phyloP scores from a whole-genome alignment of 2,888 invertebrate species.

The Adineta ricciae region DNA sequence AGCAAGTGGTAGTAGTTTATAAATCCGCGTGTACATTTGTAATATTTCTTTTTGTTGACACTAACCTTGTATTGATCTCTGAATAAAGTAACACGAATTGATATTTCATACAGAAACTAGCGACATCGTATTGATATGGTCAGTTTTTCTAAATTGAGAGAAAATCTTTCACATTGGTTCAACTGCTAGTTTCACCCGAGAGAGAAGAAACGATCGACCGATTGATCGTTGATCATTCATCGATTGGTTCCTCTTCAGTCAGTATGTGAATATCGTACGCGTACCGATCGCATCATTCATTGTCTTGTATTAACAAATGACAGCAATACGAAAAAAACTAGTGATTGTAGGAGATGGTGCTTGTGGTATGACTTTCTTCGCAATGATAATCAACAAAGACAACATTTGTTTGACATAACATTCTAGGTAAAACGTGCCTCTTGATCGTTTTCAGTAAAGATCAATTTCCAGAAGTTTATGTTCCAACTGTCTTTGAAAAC shows the following conservation, averaged over 20 bases:
- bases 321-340: conserved; percentile 91
- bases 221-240: no score
- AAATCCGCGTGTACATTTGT: neutral
- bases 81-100: no score
- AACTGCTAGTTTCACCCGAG: no score
- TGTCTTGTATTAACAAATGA: conserved; percentile 49
- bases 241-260: no score
- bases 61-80: no score
- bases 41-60: neutral
- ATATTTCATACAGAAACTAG: no score
- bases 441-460: conserved; percentile 98
- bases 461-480: conserved; percentile 98
- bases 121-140: no score
- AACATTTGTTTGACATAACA: neutral
- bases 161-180: no score
- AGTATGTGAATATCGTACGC: no score
- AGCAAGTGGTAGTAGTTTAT: neutral
- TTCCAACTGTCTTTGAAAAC: conserved; percentile 98
- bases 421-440: conserved; percentile 82
- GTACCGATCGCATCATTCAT: neutral
- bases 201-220: no score
- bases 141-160: no score
- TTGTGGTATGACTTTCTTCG: conserved; percentile 57
- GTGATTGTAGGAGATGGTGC: conserved; percentile 97
- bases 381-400: conserved; percentile 53